Evolutionary conservation across 2,888 invertebrate species (phyloP), one percentile per base, ranked within the genome.

Genomic region (Eupithecia inturbata): DNA sequence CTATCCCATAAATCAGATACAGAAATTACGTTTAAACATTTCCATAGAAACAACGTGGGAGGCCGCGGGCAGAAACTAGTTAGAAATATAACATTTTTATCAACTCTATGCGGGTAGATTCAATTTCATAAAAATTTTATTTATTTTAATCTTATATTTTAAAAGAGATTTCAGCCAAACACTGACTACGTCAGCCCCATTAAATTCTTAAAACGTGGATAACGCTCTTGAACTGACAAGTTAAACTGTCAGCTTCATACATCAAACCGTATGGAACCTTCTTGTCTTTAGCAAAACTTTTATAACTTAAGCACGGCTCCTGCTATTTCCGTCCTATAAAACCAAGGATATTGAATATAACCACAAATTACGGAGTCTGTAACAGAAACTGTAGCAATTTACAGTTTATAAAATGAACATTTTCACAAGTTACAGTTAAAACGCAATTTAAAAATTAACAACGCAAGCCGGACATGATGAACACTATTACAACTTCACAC

Each of bases 401-500:
- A 53, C 53, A 22, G n/a, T 53, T 53, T 53, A 53, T 53, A 63
- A 33, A 63, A 36, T 63, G 63, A n/a, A 33, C 16, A 62, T 62
- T 62, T 62, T 31, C 7, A 7, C 31, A 62, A 31, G 33, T 63
- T 63, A 36, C 63, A 36, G 22, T 53, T n/a, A 12, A 53, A 53
- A 22, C 22, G 53, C 53, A 53, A 53, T 53, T 53, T 53, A 53
- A n/a, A 49, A 49, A 31, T 33, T 33, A 63, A 36, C 33, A 63
- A 7, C 33, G 63, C 12, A 64, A n/a, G 62, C 31, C 31, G 36
- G 36, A 10, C 63, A 26, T 4, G 26, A 26, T 26, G 26, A 26
- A 57, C 53, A 57, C 57, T 57, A 33, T 64, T 64, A 31, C 63
- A n/a, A 64, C 36, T 64, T 36, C 36, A 33, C 36, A 64, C 22